Percentiles rank a stretch among this genome's conserved stretches.
Evolutionary conservation across 2,113 vertebrate species (phyloP).

Genomic region (Sprattus sprattus): DNA sequence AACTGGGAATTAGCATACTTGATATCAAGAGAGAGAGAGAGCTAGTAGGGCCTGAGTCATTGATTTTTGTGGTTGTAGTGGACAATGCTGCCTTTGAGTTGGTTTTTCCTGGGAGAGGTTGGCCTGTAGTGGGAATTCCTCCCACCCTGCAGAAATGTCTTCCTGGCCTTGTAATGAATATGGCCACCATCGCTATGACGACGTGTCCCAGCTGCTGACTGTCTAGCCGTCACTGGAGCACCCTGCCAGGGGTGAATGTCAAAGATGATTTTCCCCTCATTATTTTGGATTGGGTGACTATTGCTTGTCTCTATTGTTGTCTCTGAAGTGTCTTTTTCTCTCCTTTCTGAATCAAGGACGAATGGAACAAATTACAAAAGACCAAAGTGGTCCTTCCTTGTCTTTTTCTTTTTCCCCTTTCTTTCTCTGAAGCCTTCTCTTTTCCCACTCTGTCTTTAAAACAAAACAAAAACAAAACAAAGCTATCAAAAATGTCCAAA

Average conservation of each 20-base stretch:
- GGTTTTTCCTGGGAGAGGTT: background rate
- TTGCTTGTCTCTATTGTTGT: background rate
- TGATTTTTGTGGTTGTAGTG: background rate
- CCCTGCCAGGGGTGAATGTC: background rate
- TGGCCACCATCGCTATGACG: background rate
- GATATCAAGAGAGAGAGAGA: background rate
- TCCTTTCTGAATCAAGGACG: background rate
- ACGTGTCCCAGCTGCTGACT: constrained; percentile 3
- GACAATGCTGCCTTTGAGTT: constrained; percentile 16
- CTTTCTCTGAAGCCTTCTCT: background rate
- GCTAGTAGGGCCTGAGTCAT: constrained; percentile 8
- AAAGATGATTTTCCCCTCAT: constrained; percentile 6
- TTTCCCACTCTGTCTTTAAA: background rate
- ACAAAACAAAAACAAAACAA: background rate
- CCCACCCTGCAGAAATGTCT: background rate
- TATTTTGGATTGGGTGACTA: background rate
- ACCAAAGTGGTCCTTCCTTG: background rate
- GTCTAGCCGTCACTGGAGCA: background rate
- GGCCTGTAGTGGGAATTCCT: background rate
- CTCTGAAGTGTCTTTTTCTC: background rate
- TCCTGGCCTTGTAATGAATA: background rate
- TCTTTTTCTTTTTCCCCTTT: background rate
- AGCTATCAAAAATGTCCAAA: background rate
- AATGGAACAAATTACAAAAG: constrained; percentile 3
- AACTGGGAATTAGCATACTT: background rate